A percentile compares a stretch with the other conserved stretches of the same genome.
Evolutionary conservation across 2,113 vertebrate species (phyloP).

Genomic region (Macrotis lagotis): DNA sequence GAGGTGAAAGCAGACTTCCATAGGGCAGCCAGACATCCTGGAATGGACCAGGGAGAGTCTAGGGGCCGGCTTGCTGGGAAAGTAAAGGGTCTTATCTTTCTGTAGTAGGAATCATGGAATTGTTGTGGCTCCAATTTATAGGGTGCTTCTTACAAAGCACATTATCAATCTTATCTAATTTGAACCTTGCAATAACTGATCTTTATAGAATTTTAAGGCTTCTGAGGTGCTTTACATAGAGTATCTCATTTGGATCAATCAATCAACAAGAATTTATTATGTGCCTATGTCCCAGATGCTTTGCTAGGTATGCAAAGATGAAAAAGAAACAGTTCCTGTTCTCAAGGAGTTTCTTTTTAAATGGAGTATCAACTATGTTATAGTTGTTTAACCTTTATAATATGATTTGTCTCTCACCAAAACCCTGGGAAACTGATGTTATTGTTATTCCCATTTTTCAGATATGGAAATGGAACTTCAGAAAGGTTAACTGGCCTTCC

Average conservation of each 20-base stretch:
- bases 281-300: no score
- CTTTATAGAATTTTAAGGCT: not conserved
- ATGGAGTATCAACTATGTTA: not conserved
- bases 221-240: not conserved
- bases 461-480: not conserved
- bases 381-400: not conserved
- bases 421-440: not conserved
- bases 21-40: not conserved
- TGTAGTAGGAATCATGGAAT: not conserved
- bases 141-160: not conserved
- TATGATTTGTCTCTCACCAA: not conserved
- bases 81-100: not conserved
- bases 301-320: no score
- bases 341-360: no score
- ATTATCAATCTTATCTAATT: not conserved
- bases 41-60: not conserved
- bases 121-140: not conserved
- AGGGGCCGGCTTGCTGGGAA: constrained; percentile 42
- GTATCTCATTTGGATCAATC: no score
- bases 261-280: no score
- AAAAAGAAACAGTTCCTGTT: no score
- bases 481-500: not conserved
- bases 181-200: not conserved
- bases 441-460: not conserved
- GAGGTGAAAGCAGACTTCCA: constrained; percentile 69